Conservation (phyloP, 2,888 invertebrate genomes). For the Carcina quercana region DNA sequence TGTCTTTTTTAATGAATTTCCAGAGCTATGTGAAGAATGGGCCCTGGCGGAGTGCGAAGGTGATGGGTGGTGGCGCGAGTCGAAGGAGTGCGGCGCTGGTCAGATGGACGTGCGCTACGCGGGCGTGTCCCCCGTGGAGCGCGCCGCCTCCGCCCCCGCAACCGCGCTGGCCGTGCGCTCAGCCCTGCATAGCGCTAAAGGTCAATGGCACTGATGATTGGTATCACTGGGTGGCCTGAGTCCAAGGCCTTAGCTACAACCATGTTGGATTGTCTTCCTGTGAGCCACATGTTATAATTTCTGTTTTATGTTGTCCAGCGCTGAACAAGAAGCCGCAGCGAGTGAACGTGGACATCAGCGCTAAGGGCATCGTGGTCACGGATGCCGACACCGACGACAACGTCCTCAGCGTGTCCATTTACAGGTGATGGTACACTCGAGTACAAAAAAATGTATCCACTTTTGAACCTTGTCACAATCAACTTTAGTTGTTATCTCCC, state of each 20-base stretch:
- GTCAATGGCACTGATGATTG: no score
- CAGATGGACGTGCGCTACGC: conserved; percentile 86
- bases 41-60: conserved; percentile 77
- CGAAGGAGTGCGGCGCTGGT: conserved; percentile 56
- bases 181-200: conserved; percentile 79
- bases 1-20: conserved; percentile 26
- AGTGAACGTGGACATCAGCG: conserved; percentile 83
- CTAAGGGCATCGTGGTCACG: conserved; percentile 84
- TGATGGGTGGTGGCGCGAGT: conserved; percentile 68
- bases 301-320: conserved; percentile 33
- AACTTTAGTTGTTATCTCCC: no score
- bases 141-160: conserved; percentile 81
- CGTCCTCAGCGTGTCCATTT: conserved; percentile 87
- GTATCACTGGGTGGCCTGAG: no score
- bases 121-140: conserved; percentile 85
- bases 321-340: conserved; percentile 74
- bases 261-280: no score
- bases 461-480: no score
- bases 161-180: conserved; percentile 89
- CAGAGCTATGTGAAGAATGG: conserved; percentile 81
- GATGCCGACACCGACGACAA: conserved; percentile 82
- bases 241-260: no score
- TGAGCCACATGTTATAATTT: no score
- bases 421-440: conserved; percentile 85
- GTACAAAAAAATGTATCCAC: no score